Base-by-base conservation (phyloP, 2,888 invertebrate species). In the Parnassius apollo region DNA sequence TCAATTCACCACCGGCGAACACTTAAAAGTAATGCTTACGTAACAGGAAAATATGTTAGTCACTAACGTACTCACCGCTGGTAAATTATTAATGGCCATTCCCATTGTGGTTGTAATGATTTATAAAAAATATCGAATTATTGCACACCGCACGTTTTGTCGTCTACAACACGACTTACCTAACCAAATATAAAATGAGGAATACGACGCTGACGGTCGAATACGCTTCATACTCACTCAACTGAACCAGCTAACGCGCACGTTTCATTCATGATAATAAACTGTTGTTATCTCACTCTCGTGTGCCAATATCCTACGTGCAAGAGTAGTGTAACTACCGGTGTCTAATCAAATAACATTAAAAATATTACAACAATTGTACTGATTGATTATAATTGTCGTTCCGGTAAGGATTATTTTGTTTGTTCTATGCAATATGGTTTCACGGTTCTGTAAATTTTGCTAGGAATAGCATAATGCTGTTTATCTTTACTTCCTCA, bases 221-320 rank as follows among this genome's bases (percentile, higher is more conserved):
- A 75, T 76, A 77, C 74, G 81, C 75, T 75, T 70, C 66, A 67
- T 69, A 68, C 64, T 65, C 18, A 65, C 66, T 61, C 51, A 65
- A 45, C 59, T 48, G 53, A 75, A 72, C 75, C 66, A 80, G 71
- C 78, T 80, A 77, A 78, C 77, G 79, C 83, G 81, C 75, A 81
- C 81, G 80, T 83, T 89, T 88, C 89, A 91, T 90, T 90, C 90
- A 90, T 86, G 77, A 82, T 83, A 83, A 77, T 78, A 76, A 82
- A 79, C 72, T 83, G 69, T 72, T 78, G 85, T 81, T 75, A 75
- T 91, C 91, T 83, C 85, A 65, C 76, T 91, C 85, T 68, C 65
- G 58, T 69, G 66, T 68, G 66, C 68, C 57, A 64, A 72, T 67
- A 69, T 61, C 65, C 66, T 59, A 61, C 57, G 61, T 45, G 71